A percentile compares a stretch with the other conserved stretches of the same genome.
Conservation (phyloP, 2,888 invertebrate species). For the Ormia ochracea region DNA sequence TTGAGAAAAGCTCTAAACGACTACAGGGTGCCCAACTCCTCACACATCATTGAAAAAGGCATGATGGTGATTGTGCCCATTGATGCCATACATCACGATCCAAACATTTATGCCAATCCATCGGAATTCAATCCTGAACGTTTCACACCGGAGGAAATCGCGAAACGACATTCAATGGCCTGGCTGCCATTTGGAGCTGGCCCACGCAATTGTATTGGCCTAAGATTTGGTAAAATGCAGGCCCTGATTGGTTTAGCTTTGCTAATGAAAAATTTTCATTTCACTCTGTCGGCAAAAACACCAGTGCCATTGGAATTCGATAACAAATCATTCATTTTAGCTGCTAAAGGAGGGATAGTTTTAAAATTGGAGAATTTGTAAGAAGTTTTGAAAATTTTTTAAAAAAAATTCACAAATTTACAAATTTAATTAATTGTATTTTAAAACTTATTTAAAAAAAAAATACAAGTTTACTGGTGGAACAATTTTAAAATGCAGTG, state of each 20-base stretch:
- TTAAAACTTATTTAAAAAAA: no score
- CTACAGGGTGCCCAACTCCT: constrained; percentile 70
- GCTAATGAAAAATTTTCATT: constrained; percentile 68
- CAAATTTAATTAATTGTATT: not conserved
- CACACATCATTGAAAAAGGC: constrained; percentile 78
- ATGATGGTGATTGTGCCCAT: constrained; percentile 78
- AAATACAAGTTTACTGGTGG: no score
- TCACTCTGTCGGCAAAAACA: constrained; percentile 66
- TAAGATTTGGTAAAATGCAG: constrained; percentile 75
- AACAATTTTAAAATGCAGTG: no score
- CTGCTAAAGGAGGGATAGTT: constrained; percentile 68
- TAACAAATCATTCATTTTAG: constrained; percentile 65
- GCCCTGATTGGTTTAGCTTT: constrained; percentile 69
- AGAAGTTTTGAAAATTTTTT: not conserved
- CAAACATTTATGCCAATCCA: constrained; percentile 76
- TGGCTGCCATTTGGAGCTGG: constrained; percentile 74
- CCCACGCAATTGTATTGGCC: constrained; percentile 73
- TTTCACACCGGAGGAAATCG: constrained; percentile 72
- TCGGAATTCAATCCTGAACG: constrained; percentile 77
- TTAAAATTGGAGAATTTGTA: constrained; percentile 67
- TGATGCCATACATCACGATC: constrained; percentile 77
- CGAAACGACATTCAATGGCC: constrained; percentile 67
- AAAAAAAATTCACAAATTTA: not conserved
- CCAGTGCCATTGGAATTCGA: constrained; percentile 68
- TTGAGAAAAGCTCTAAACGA: constrained; percentile 72